Evolutionary conservation across 2,113 vertebrate genomes (phyloP).

Genomic region (Pseudopodoces humilis): DNA sequence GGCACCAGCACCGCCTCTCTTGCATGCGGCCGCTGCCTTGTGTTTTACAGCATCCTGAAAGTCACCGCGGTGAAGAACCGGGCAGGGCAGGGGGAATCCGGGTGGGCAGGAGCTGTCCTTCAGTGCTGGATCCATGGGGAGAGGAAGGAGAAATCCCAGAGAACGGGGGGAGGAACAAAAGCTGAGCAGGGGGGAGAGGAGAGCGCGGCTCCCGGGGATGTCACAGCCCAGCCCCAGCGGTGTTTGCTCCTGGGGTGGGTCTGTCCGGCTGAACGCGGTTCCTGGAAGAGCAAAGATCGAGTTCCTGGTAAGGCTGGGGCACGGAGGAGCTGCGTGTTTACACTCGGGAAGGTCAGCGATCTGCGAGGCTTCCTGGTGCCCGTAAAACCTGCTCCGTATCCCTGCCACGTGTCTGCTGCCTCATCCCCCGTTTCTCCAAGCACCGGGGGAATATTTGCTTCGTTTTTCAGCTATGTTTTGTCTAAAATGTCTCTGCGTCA

Average conservation of each 20-base stretch:
- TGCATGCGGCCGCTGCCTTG: rapidly evolving
- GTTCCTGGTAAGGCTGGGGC: background rate
- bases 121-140: rapidly evolving
- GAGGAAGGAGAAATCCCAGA: background rate
- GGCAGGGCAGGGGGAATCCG: rapidly evolving
- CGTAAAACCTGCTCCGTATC: rapidly evolving
- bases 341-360: background rate
- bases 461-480: background rate
- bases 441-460: rapidly evolving
- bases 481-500: background rate
- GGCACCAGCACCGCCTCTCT: rapidly evolving
- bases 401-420: background rate
- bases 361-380: background rate
- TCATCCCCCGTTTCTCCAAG: background rate
- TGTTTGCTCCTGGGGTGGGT: background rate
- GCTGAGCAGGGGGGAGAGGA: rapidly evolving
- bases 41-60: background rate
- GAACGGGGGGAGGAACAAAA: background rate
- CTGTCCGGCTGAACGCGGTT: rapidly evolving
- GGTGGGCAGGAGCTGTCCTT: background rate
- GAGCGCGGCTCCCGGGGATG: rapidly evolving
- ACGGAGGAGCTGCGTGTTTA: background rate
- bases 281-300: background rate
- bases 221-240: background rate
- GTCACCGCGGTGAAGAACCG: background rate